Evolutionary conservation across 1,140 invertebrate species (phyloP).

Genomic region (Teleogryllus occipitalis): DNA sequence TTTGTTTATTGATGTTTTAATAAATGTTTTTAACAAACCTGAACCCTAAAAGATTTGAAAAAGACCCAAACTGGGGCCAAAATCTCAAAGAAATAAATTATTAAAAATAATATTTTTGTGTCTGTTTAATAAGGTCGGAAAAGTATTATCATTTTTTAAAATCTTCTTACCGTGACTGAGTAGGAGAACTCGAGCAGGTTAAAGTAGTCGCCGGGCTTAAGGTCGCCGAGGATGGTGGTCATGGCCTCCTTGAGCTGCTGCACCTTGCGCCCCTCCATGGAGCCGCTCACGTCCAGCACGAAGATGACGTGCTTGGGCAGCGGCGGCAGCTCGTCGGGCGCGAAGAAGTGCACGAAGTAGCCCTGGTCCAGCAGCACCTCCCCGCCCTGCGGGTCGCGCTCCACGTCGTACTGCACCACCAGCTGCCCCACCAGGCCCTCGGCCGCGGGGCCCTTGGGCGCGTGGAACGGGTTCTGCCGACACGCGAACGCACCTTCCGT

Average conservation of each 20-base stretch:
- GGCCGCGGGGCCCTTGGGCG: conserved; percentile 7
- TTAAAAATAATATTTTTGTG: too few relatives aligned
- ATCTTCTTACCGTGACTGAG: conserved; percentile 26
- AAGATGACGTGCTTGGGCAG: conserved; percentile 42
- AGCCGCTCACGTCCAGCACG: conserved; percentile 40
- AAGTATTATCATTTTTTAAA: too few relatives aligned
- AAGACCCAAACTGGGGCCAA: too few relatives aligned
- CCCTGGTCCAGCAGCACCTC: conserved; percentile 49
- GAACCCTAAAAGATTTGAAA: too few relatives aligned
- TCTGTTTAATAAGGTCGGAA: too few relatives aligned
- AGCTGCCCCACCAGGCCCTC: conserved; percentile 50
- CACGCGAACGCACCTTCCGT: neutral
- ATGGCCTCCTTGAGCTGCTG: conserved; percentile 40
- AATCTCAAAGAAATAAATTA: too few relatives aligned
- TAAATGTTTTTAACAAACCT: too few relatives aligned
- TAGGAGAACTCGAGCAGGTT: conserved; percentile 39
- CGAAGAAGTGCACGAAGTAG: conserved; percentile 47
- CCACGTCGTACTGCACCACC: conserved; percentile 54
- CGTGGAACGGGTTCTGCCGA: neutral
- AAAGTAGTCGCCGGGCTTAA: conserved; percentile 38
- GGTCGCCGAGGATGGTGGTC: conserved; percentile 35
- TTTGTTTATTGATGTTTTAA: too few relatives aligned
- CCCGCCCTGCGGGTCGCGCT: conserved; percentile 41
- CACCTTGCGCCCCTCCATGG: conserved; percentile 40
- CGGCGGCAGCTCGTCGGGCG: conserved; percentile 36